Evolutionary conservation across 2,888 invertebrate species (phyloP).

Genomic region (Morpho achilles): DNA sequence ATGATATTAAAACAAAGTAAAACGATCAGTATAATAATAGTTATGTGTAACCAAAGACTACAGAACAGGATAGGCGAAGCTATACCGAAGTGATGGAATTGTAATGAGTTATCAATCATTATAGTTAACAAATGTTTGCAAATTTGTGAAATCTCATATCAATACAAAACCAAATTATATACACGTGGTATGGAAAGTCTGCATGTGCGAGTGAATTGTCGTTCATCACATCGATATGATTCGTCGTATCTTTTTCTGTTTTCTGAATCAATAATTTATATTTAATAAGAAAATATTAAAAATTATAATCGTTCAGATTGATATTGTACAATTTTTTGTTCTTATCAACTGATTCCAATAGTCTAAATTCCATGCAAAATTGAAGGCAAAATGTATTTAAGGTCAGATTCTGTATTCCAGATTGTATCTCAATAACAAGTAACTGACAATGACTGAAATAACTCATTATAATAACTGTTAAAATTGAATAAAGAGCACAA

Average conservation of each 20-base stretch:
- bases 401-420: constrained; percentile 29
- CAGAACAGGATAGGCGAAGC: constrained; percentile 10
- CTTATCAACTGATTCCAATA: constrained; percentile 28
- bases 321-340: constrained; percentile 24
- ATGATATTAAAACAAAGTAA: constrained; percentile 44
- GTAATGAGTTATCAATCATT: not conserved
- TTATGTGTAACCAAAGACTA: constrained; percentile 35
- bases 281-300: constrained; percentile 20
- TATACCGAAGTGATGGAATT: too few relatives aligned
- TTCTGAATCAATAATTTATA: not conserved
- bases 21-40: constrained; percentile 45
- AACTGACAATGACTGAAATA: constrained; percentile 71
- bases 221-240: not conserved
- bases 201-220: not conserved
- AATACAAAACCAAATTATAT: too few relatives aligned
- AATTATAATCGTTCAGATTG: constrained; percentile 24
- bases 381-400: constrained; percentile 28
- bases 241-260: constrained; percentile 12
- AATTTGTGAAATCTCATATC: too few relatives aligned
- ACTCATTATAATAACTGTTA: constrained; percentile 75
- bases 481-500: constrained; percentile 78
- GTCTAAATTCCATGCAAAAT: constrained; percentile 29
- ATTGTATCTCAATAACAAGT: constrained; percentile 44
- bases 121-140: too few relatives aligned
- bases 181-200: too few relatives aligned